Evolutionary conservation across 2,113 vertebrate genomes (phyloP).

Genomic region (Xiphorhynchus elegans): DNA sequence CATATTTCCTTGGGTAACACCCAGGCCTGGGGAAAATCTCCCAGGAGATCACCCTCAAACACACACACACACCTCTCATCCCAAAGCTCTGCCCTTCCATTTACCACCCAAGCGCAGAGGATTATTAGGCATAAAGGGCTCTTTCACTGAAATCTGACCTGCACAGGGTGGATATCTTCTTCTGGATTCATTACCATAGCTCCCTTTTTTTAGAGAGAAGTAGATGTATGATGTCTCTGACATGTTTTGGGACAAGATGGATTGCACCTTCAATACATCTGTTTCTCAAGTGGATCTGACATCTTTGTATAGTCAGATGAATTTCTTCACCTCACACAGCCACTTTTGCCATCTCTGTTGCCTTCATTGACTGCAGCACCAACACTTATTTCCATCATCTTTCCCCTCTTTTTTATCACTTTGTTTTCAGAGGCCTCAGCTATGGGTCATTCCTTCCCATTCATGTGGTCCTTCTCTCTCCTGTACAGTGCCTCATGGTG

Average conservation of each 20-base stretch:
- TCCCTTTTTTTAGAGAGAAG: not conserved
- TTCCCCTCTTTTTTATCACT: not conserved
- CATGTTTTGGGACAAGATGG: not conserved
- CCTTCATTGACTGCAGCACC: not conserved
- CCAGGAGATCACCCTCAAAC: conserved; percentile 40
- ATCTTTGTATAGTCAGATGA: not conserved
- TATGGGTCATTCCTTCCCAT: not conserved
- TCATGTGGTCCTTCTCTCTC: not conserved
- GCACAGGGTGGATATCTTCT: not conserved
- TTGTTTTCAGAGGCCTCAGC: not conserved
- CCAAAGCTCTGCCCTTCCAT: not conserved
- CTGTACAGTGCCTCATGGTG: not conserved
- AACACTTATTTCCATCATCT: not conserved
- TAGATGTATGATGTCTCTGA: not conserved
- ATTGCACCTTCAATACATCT: not conserved
- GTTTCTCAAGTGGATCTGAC: not conserved
- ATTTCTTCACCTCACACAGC: not conserved
- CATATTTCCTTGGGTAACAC: conserved; percentile 41
- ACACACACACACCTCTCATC: not conserved
- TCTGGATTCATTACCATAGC: not conserved
- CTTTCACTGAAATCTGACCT: not conserved
- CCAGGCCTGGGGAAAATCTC: conserved; percentile 48
- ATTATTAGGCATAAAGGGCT: not conserved
- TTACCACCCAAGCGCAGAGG: conserved; percentile 13
- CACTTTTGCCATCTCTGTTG: not conserved